Base-by-base conservation (phyloP, 2,888 invertebrate genomes). In the Acrobasis repandana region DNA sequence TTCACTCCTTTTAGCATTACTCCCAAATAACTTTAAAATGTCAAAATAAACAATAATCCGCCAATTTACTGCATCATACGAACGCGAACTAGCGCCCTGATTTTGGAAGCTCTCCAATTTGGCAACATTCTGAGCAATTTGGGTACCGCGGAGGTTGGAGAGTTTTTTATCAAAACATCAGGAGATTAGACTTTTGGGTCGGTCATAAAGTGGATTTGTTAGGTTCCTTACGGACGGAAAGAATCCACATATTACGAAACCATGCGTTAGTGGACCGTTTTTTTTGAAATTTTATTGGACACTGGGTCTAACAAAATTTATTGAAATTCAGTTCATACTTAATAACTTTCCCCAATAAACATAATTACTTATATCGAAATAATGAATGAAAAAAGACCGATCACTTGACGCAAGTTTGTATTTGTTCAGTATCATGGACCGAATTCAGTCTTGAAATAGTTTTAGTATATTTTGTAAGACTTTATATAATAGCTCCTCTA, bases 81-180 rank as follows among this genome's bases (percentile, higher is more conserved):
- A 78, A 81, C 74, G 76, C 71, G 72, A 75, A 76, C 68, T 75
- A 70, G 67, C 68, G 65, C 69, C 75, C 76, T 79, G 78, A 80
- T 77, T 76, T 78, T 85, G 85, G 85, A 79, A 66, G 62, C 61
- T 66, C 63, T 82, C 85, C 85, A 84, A 76, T 67, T 85, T 84
- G 85, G 85, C 85, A 84, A 74, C 79, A 73, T 71, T 68, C 74
- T 76, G 76, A 70, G 75, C 79, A 76, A 77, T 82, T 80, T 79
- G 78, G 76, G 74, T 79, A 77, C 77, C 70, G 72, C 70, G 63
- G 66, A 61, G 68, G 68, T 75, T 67, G 65, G 58, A 63, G 64
- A 71, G n/a, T 80, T 81, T 83, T 83, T 81, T 76, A 75, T 74
- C 74, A 79, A 75, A 73, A 76, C 75, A 75, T 77, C 75, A 70